Evolutionary conservation across 2,888 invertebrate genomes (phyloP), one percentile per base, ranked within the genome.

Genomic region (Andrena trimmerana): DNA sequence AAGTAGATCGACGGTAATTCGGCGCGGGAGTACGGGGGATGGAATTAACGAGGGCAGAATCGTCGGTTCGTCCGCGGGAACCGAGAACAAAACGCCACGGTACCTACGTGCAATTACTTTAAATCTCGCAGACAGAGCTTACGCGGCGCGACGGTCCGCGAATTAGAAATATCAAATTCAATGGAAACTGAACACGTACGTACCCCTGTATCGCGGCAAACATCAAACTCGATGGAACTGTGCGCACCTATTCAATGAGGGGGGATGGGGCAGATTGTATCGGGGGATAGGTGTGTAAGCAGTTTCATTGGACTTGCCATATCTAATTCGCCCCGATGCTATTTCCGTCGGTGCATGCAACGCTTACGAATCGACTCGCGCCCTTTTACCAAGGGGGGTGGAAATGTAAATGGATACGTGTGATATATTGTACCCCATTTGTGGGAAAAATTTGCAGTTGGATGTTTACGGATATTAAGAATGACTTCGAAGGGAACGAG

Each of bases 221-320:
- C 73, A 78, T 78, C 78, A 76, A 76, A 79, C 70, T 68, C 85
- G 70, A 79, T 59, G 72, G 63, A 67, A 72, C 67, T 76, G 24
- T 62, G 65, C 69, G 54, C 57, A 67, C 74, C 75, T 81, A 70
- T 73, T 62, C 71, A 62, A 84, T 75, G 67, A 36, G 50, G 31
- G 70, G 42, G 42, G 13, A 20, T 13, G 42, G 42, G 62, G 24
- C 60, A 65, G 73, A 72, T 81, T 71, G 71, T 72, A 73, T 82
- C 60, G 67, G n/a, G 24, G 50, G n/a, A 20, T 20, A 75, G 16
- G 31, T 54, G 48, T 54, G 57, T 63, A 68, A 67, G 33, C 67
- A 67, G 65, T 77, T 68, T 50, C 65, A 20, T 72, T 29, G 67
- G 71, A 81, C 67, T 68, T 59, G 57, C 77, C 48, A 29, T 77